A percentile compares a stretch with the other conserved stretches of the same genome.
These are phyloP conservation scores for Hirundichthys speculiger DNA, from an alignment of 2,113 vertebrate species.

Conservation along the genomic window DNA sequence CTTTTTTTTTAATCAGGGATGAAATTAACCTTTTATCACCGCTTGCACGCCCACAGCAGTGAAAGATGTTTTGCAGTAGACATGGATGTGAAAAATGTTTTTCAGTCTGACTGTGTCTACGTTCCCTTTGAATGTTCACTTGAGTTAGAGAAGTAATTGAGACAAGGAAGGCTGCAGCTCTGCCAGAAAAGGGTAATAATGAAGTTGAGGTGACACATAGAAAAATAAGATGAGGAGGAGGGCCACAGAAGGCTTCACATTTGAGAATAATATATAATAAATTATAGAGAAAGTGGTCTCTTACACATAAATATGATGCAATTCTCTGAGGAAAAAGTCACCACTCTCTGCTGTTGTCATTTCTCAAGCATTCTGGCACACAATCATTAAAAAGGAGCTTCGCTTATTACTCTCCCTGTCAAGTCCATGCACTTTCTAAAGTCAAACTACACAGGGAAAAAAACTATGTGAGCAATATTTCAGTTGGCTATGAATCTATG, in stretches of 20 bases:
- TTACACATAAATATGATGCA: constrained; percentile 13
- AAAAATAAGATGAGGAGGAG: background rate
- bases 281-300: too few relatives aligned
- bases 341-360: constrained; percentile 43
- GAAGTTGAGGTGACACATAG: background rate
- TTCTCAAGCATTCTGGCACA: constrained; percentile 17
- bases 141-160: constrained; percentile 21
- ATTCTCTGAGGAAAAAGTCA: constrained; percentile 26
- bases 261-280: too few relatives aligned
- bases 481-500: too few relatives aligned
- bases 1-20: too few relatives aligned
- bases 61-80: constrained; percentile 15
- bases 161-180: constrained; percentile 22
- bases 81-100: background rate
- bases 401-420: too few relatives aligned
- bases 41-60: too few relatives aligned
- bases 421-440: too few relatives aligned
- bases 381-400: too few relatives aligned
- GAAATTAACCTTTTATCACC: constrained; percentile 4
- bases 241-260: background rate
- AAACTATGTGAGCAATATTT: too few relatives aligned
- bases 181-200: constrained; percentile 23
- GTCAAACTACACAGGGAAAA: too few relatives aligned
- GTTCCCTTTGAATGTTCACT: constrained; percentile 24
- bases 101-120: constrained; percentile 4